A percentile compares a stretch with the other conserved stretches of the same genome.
These are phyloP conservation scores for Trypoxylon attenuatum DNA, from an alignment of 2,888 invertebrate genomes.

Conservation along the genomic window DNA sequence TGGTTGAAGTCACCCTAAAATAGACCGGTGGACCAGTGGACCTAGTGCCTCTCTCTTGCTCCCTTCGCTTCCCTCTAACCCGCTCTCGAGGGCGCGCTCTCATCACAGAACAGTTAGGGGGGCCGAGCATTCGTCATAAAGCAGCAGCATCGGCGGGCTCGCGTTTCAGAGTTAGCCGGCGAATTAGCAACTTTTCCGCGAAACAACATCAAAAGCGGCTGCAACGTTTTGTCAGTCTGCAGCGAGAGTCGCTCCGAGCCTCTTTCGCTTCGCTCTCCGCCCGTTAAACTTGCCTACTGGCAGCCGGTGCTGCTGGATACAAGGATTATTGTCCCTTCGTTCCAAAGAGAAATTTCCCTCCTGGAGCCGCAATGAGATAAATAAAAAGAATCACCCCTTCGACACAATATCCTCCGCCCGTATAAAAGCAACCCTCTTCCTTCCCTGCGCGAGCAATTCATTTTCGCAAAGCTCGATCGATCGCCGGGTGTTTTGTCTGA, in stretches of 20 bases:
- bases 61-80: background rate
- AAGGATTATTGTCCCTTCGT: too few relatives aligned
- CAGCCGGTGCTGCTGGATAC: too few relatives aligned
- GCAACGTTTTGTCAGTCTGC: too few relatives aligned
- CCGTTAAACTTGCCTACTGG: too few relatives aligned
- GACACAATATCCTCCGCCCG: too few relatives aligned
- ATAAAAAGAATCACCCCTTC: too few relatives aligned
- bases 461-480: slow-evolving; percentile 1
- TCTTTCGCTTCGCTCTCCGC: too few relatives aligned
- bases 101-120: slow-evolving; percentile 40
- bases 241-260: too few relatives aligned
- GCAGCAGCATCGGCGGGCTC: background rate
- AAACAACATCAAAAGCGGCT: background rate
- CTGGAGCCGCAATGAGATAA: background rate
- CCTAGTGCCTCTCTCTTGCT: slow-evolving; percentile 21
- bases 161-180: background rate
- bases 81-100: slow-evolving; percentile 24
- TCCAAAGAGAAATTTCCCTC: background rate
- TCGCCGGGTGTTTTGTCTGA: slow-evolving; percentile 18
- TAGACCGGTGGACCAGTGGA: slow-evolving; percentile 45
- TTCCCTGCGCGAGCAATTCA: too few relatives aligned
- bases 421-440: too few relatives aligned
- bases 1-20: slow-evolving; percentile 36
- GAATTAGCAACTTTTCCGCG: background rate
- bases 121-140: slow-evolving; percentile 33